Conservation (phyloP, 2,113 vertebrate species). For the Condylura cristata region DNA sequence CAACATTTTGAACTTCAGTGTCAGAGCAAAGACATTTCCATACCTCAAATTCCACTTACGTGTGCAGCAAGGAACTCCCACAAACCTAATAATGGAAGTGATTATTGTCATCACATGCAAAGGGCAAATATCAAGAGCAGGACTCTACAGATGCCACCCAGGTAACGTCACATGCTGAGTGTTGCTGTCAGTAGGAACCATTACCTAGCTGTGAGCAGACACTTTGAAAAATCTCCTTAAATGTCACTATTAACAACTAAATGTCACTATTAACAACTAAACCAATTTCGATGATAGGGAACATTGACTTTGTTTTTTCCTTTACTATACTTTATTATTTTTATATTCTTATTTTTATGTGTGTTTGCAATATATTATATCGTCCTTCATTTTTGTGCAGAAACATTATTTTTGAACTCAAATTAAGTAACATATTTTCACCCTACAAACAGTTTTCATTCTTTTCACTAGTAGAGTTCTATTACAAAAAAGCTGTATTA, state of each 20-base stretch:
- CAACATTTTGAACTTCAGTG: neutral
- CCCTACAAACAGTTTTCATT: neutral
- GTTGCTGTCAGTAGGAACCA: neutral
- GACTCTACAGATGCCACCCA: neutral
- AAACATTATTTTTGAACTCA: no score
- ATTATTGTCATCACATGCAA: neutral
- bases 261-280: neutral
- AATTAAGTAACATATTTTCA: neutral
- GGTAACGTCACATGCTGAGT: neutral
- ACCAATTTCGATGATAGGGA: neutral
- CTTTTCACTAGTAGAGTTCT: neutral
- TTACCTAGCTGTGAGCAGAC: neutral
- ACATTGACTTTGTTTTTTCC: constrained; percentile 33
- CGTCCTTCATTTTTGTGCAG: no score
- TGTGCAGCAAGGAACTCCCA: neutral
- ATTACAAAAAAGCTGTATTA: neutral
- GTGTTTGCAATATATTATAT: no score
- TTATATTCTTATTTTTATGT: no score
- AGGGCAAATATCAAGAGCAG: neutral
- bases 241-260: neutral
- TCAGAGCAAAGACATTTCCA: neutral
- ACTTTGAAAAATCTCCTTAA: neutral
- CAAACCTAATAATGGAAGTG: neutral
- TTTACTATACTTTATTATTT: no score
- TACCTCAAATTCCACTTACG: neutral